Evolutionary conservation across 2,113 vertebrate genomes (phyloP), one percentile per base, ranked within the genome.

Genomic region (Craseonycteris thonglongyai): DNA sequence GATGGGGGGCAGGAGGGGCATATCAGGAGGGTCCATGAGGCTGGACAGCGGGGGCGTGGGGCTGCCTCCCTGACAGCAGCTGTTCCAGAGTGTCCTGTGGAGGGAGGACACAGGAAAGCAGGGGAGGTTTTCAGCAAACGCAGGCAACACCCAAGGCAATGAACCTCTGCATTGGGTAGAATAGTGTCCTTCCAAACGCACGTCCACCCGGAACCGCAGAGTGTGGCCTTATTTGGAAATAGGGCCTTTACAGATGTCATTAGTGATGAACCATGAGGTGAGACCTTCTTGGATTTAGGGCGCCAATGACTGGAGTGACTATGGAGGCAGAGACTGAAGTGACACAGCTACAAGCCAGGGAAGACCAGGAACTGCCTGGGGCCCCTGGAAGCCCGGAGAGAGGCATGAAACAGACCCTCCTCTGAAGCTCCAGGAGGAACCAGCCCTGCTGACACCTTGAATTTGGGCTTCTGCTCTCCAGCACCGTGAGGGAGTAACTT

Each of bases 21-120:
- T 5, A 4, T 4, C 3, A 1, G 76, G 59, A 80, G 58, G 58
- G 30, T 14, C 54, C 8, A 0, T 1, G 56, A 18, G 59, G 40
- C 35, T 1, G 33, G 2, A 7, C 72, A 1, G 24, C 8, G 13
- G 16, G 12, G 11, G 9, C 0, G 1, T 3, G 56, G 2, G 1
- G 30, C 15, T 24, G n/a, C 30, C 28, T 19, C 65, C 30, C 2
- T 5, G 14, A 7, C 21, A 24, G 18, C 40, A 14, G 15, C 13
- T 4, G 14, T 1, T 2, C 0, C 13, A 22, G 54, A 16, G 28
- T 16, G 19, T 40, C 45, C 66, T 33, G 33, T 0, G 0, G 28
- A 49, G 5, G 40, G 7, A 33, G 68, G 68, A 38, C 9, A 0
- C 0, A 0, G 42, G 80, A 12, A 19, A 7, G 47, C 2, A 21